Evolutionary conservation across 1,140 invertebrate species (phyloP).

Genomic region (Drosophila setifemur): DNA sequence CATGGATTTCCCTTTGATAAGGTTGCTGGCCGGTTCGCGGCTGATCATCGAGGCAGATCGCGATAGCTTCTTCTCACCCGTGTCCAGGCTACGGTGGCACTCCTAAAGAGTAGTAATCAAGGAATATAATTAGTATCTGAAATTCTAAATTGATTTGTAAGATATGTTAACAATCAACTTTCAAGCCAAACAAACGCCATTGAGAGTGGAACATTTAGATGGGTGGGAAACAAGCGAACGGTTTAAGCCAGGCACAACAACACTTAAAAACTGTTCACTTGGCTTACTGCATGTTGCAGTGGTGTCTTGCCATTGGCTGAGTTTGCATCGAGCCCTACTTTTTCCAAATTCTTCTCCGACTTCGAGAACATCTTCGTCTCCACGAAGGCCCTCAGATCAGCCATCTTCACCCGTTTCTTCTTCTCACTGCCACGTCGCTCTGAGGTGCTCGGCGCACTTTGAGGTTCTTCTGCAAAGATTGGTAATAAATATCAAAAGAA

Average conservation of each 20-base stretch:
- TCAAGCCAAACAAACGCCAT: slow-evolving; percentile 44
- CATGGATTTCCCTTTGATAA: slow-evolving; percentile 97
- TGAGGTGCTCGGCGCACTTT: slow-evolving; percentile 81
- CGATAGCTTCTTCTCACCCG: slow-evolving; percentile 87
- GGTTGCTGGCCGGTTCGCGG: slow-evolving; percentile 85
- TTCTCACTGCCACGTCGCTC: slow-evolving; percentile 91
- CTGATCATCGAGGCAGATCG: slow-evolving; percentile 87
- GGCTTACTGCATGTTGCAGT: slow-evolving; percentile 82
- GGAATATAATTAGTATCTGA: not conserved
- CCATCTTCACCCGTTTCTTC: slow-evolving; percentile 94
- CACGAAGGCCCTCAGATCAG: slow-evolving; percentile 93
- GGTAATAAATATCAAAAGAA: not conserved
- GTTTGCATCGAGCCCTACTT: slow-evolving; percentile 90
- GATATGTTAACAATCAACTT: slow-evolving; percentile 30
- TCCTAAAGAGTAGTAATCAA: slow-evolving; percentile 84
- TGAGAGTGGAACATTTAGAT: not conserved
- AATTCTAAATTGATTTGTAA: not conserved
- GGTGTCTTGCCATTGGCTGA: slow-evolving; percentile 83
- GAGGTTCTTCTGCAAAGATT: slow-evolving; percentile 83
- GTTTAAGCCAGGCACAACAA: slow-evolving; percentile 29
- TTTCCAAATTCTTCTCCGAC: slow-evolving; percentile 94
- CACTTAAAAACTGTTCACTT: slow-evolving; percentile 52
- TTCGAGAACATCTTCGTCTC: slow-evolving; percentile 95
- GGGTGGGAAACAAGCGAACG: slow-evolving; percentile 25
- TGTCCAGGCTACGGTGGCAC: slow-evolving; percentile 90